These are phyloP conservation scores for Lanistes nyassanus DNA, from an alignment of 1,140 invertebrate genomes.

Conservation along the genomic window DNA sequence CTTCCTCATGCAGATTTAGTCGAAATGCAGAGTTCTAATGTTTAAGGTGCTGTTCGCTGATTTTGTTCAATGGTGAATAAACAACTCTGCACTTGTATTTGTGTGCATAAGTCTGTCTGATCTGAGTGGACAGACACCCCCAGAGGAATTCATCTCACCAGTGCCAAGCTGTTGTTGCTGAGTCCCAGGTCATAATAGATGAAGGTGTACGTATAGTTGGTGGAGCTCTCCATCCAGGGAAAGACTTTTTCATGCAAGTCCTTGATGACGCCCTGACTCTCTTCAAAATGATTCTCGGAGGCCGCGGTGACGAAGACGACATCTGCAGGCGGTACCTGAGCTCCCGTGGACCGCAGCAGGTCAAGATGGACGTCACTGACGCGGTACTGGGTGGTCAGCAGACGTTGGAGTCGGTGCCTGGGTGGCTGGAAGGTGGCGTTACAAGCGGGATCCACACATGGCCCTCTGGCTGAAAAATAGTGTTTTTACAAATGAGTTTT, in stretches of 20 bases:
- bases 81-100: too few relatives aligned
- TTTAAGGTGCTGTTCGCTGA: too few relatives aligned
- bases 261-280: too few relatives aligned
- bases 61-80: too few relatives aligned
- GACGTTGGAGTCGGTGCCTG: background rate
- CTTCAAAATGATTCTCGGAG: too few relatives aligned
- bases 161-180: background rate
- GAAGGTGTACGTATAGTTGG: too few relatives aligned
- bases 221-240: slow-evolving; percentile 1
- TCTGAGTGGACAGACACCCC: too few relatives aligned
- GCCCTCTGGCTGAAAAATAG: background rate
- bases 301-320: slow-evolving; percentile 24
- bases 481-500: too few relatives aligned
- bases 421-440: background rate
- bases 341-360: background rate
- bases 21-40: too few relatives aligned
- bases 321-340: background rate
- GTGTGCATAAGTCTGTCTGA: too few relatives aligned
- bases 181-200: slow-evolving; percentile 16
- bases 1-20: too few relatives aligned
- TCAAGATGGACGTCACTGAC: too few relatives aligned
- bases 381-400: background rate
- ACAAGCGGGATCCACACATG: background rate
- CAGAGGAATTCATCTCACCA: background rate
- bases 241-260: slow-evolving; percentile 18